phyloP scores from a whole-genome alignment of 1,140 invertebrate genomes.

The Latrodectus geometricus region DNA sequence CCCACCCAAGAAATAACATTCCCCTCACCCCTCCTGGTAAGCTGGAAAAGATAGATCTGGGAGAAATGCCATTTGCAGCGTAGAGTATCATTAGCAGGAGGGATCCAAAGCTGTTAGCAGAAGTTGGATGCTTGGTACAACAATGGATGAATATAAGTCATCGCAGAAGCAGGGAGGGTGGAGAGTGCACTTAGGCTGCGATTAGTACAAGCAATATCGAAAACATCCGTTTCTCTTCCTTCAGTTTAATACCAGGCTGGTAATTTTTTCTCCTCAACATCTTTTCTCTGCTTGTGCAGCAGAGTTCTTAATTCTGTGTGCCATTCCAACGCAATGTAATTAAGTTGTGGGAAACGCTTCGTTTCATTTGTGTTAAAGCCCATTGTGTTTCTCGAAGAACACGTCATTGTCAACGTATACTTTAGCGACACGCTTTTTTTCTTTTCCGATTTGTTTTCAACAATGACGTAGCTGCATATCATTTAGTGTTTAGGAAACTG shows the following conservation, averaged over 20 bases:
- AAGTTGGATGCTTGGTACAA: constrained; percentile 6
- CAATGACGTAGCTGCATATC: neutral
- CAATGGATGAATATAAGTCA: constrained; percentile 46
- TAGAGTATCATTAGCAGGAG: constrained; percentile 45
- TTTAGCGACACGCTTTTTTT: neutral
- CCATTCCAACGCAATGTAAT: constrained; percentile 10
- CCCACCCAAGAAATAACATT: neutral
- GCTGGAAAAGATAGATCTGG: constrained; percentile 31
- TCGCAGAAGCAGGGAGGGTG: constrained; percentile 10
- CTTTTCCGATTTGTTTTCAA: neutral
- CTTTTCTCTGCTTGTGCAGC: constrained; percentile 1
- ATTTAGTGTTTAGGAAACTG: neutral
- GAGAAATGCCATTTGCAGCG: constrained; percentile 46
- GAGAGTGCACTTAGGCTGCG: constrained; percentile 22
- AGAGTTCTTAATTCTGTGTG: neutral
- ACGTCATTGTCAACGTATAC: neutral
- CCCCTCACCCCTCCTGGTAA: neutral
- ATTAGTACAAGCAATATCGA: constrained; percentile 53
- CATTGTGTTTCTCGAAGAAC: neutral
- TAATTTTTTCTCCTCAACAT: constrained; percentile 31
- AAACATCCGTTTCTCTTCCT: constrained; percentile 45
- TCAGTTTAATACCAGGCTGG: neutral
- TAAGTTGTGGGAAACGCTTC: constrained; percentile 20
- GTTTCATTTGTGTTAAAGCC: neutral
- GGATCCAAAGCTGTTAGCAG: constrained; percentile 30